Conservation (phyloP, 1,140 invertebrate genomes). For the Cydia fagiglandana region DNA sequence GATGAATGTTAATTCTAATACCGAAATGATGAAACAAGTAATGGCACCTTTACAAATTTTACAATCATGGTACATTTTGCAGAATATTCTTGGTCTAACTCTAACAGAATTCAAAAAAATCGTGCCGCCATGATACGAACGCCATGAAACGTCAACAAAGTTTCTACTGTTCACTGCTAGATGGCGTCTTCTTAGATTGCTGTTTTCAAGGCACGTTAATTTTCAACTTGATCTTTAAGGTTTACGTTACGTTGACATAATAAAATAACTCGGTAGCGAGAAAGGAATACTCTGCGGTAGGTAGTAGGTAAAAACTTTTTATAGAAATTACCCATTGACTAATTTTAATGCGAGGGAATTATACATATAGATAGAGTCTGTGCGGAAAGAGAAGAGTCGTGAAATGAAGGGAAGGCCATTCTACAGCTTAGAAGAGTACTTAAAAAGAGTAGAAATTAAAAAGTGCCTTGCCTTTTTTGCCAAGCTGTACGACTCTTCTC, state of each 20-base stretch:
- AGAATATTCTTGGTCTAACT: no score
- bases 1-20: neutral
- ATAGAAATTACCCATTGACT: neutral
- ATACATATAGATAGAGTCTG: neutral
- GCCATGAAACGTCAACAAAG: no score
- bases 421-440: no score
- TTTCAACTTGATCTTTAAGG: neutral
- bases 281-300: neutral
- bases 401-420: no score
- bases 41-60: conserved; percentile 16
- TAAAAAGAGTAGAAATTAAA: no score
- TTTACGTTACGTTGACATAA: neutral
- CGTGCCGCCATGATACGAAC: no score
- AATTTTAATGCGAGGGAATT: conserved; percentile 13
- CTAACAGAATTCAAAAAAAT: neutral
- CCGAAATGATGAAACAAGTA: neutral
- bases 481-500: no score
- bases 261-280: neutral
- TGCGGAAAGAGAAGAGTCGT: no score
- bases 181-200: neutral
- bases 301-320: neutral
- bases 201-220: neutral
- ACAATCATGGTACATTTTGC: neutral
- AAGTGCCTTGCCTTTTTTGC: no score
- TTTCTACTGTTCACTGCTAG: no score